A percentile compares a stretch with the other conserved stretches of the same genome.
phyloP scores from a whole-genome alignment of 2,797 vertebrate genomes.

The Australoheros facetus region DNA sequence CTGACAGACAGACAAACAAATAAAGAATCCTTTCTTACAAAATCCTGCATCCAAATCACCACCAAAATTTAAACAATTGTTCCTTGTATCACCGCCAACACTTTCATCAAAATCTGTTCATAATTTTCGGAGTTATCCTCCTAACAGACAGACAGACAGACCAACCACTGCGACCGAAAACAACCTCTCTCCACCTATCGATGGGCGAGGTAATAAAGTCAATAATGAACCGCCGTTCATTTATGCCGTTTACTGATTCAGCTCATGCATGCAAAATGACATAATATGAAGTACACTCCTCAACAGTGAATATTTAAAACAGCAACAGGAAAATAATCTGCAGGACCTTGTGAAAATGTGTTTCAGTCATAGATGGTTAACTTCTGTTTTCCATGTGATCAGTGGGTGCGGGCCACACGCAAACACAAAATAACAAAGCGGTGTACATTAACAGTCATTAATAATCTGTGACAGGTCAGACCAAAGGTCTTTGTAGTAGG shows the following conservation, averaged over 20 bases:
- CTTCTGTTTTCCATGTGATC: slow-evolving; percentile 28
- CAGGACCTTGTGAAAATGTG: background rate
- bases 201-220: background rate
- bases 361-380: slow-evolving; percentile 20
- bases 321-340: background rate
- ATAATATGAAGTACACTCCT: background rate
- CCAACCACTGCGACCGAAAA: no score
- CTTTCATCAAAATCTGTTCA: no score
- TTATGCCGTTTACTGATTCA: background rate
- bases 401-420: slow-evolving; percentile 53
- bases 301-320: background rate
- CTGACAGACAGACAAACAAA: no score
- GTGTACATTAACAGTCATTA: slow-evolving; percentile 76
- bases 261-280: background rate
- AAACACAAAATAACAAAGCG: slow-evolving; percentile 58
- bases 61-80: no score
- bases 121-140: no score
- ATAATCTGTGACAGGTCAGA: slow-evolving; percentile 74
- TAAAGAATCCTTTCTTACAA: no score
- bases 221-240: background rate
- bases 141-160: no score
- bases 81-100: no score
- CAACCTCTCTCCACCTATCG: no score
- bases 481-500: slow-evolving; percentile 61
- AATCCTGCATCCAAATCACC: no score